phyloP scores from a whole-genome alignment of 2,113 vertebrate species.

The Zosterops lateralis region DNA sequence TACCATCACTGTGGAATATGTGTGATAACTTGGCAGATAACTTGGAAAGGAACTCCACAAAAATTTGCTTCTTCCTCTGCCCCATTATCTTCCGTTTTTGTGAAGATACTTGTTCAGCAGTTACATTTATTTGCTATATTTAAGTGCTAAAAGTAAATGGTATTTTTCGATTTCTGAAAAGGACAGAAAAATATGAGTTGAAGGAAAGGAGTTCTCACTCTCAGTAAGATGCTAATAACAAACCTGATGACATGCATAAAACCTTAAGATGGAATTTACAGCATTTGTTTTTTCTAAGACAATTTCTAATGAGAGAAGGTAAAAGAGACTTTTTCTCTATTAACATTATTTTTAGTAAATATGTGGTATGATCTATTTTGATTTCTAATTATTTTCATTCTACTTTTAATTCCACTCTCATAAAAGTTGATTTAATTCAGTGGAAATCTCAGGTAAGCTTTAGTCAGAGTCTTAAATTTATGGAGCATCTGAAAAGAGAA shows the following conservation, averaged over 20 bases:
- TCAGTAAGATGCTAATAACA: background rate
- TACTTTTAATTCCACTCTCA: background rate
- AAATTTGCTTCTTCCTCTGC: background rate
- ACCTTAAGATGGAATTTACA: slow-evolving; percentile 27
- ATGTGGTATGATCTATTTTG: slow-evolving; percentile 1
- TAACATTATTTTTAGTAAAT: slow-evolving; percentile 39
- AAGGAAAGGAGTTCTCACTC: background rate
- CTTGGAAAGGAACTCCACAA: background rate
- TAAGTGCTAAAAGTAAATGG: background rate
- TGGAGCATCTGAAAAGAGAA: background rate
- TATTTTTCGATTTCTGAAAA: background rate
- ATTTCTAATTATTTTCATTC: slow-evolving; percentile 20
- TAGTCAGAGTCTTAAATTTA: background rate
- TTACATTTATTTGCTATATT: background rate
- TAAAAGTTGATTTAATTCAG: background rate
- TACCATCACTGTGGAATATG: background rate
- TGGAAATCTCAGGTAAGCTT: background rate
- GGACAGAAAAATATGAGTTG: background rate
- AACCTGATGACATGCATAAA: background rate
- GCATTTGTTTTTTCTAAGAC: slow-evolving; percentile 37
- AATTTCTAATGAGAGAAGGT: slow-evolving; percentile 46
- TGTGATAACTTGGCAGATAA: background rate
- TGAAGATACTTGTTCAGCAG: background rate
- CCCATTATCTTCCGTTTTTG: background rate
- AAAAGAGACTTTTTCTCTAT: background rate